Conservation (phyloP, 2,797 vertebrate species). For the Catharus ustulatus region DNA sequence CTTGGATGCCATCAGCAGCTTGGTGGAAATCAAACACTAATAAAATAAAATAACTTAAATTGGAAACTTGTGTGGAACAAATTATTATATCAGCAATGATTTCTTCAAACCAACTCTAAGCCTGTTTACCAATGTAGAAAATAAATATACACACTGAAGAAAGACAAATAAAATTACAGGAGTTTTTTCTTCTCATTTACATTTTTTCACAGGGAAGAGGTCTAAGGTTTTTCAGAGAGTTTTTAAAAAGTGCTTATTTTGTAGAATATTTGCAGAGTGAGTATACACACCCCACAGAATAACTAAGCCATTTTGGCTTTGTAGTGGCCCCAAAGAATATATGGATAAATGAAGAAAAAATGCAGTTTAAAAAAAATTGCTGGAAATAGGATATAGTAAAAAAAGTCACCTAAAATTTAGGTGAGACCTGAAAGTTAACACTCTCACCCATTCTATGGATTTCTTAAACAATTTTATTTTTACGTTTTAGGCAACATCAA, state of each 20-base stretch:
- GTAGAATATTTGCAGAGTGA: not conserved
- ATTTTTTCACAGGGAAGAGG: not conserved
- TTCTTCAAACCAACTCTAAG: not conserved
- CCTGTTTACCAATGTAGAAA: not conserved
- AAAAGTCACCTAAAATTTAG: not conserved
- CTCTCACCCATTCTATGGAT: not conserved
- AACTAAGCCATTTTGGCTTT: not conserved
- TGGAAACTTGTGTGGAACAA: not conserved
- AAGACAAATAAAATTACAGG: not conserved
- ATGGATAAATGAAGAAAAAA: not conserved
- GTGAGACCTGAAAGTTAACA: not conserved
- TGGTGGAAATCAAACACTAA: constrained; percentile 99
- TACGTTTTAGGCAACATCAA: not conserved
- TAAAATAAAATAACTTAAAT: constrained; percentile 23
- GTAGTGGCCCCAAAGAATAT: not conserved
- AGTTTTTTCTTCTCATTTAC: not conserved
- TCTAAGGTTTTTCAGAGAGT: not conserved
- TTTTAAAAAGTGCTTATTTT: not conserved
- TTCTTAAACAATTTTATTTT: not conserved
- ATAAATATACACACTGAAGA: not conserved
- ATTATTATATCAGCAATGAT: not conserved
- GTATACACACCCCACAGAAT: not conserved
- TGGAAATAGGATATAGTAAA: not conserved
- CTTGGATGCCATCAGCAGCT: constrained; percentile 96
- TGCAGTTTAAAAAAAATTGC: not conserved